These are phyloP conservation scores for Scaptomyza cyrtandrae DNA, from an alignment of 2,888 invertebrate species.

Conservation along the genomic window DNA sequence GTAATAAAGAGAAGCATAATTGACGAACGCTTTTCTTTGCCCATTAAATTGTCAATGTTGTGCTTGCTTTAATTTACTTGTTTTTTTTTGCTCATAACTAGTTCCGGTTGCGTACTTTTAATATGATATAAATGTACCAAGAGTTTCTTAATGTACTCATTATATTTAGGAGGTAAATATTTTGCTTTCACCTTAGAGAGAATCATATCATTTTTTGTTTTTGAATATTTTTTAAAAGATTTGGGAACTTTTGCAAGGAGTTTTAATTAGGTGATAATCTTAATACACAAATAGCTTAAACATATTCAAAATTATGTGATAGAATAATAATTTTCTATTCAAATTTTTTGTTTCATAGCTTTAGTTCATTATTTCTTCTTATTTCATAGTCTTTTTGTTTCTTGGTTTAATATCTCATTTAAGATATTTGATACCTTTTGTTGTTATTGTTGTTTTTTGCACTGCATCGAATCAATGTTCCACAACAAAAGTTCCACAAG, in stretches of 20 bases:
- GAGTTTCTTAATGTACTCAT: constrained; percentile 13
- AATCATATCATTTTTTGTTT: background rate
- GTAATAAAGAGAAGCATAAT: constrained; percentile 23
- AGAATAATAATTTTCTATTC: background rate
- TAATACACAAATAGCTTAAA: background rate
- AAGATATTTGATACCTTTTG: background rate
- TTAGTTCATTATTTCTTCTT: background rate
- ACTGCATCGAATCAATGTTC: constrained; percentile 7
- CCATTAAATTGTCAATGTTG: constrained; percentile 27
- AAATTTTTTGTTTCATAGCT: background rate
- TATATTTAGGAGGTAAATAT: constrained; percentile 1
- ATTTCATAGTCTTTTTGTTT: background rate
- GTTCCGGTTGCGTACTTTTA: constrained; percentile 61
- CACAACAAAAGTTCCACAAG: constrained; percentile 10
- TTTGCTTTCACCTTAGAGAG: constrained; percentile 62
- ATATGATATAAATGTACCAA: constrained; percentile 45
- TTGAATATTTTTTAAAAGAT: background rate
- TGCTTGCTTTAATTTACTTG: background rate
- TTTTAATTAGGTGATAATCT: background rate
- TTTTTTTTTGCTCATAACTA: constrained; percentile 44
- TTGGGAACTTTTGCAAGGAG: background rate
- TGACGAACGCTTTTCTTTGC: constrained; percentile 35
- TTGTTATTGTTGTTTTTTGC: background rate
- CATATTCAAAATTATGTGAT: background rate
- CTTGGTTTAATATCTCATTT: background rate